Percentiles rank a stretch among this genome's conserved stretches.
Conservation (phyloP, 2,888 invertebrate species). For the Andricus curvator region DNA sequence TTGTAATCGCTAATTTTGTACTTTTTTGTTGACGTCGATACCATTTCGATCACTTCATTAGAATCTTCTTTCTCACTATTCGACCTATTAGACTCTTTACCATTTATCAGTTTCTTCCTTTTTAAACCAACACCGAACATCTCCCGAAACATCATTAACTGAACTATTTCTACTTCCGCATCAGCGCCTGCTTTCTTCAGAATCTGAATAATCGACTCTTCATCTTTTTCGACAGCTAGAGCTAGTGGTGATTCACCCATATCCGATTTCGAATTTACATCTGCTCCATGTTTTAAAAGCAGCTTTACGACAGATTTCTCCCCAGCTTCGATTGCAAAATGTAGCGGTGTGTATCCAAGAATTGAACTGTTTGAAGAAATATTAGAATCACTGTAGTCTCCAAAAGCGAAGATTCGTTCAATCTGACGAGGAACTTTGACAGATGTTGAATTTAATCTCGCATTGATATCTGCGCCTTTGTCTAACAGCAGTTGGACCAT, state of each 20-base stretch:
- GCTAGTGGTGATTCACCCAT: neutral
- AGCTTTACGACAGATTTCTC: neutral
- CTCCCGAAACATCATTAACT: neutral
- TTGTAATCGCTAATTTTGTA: too few species aligned
- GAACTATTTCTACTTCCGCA: neutral
- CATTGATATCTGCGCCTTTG: neutral
- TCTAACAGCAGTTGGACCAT: neutral
- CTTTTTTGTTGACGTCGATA: neutral
- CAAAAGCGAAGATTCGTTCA: neutral
- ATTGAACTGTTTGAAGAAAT: neutral
- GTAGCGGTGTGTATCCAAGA: neutral
- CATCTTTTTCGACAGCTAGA: neutral
- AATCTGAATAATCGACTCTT: neutral
- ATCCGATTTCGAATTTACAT: neutral
- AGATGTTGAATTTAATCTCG: neutral
- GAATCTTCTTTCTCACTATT: slow-evolving; percentile 2
- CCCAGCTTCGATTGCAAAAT: slow-evolving; percentile 1
- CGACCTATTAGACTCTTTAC: neutral
- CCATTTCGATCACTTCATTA: neutral
- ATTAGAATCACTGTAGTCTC: slow-evolving; percentile 14
- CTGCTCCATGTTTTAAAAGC: neutral
- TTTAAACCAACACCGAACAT: neutral
- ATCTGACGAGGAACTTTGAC: neutral
- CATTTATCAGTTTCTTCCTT: neutral
- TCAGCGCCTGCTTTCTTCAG: neutral